These are phyloP conservation scores for Philhelius pedissequus DNA, from an alignment of 2,888 invertebrate species.

Conservation along the genomic window DNA sequence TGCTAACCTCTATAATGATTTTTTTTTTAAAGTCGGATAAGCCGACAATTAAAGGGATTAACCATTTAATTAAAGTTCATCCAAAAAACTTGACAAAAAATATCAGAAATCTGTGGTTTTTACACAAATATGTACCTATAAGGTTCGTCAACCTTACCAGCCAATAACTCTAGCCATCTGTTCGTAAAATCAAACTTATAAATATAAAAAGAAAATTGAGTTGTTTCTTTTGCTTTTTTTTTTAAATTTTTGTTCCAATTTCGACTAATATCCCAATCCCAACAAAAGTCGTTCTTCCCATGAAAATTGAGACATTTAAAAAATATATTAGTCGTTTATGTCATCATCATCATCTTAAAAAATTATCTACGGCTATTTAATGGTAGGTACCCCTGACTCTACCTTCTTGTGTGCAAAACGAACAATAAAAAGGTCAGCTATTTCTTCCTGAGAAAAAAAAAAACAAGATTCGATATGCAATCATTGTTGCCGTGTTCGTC, in stretches of 20 bases:
- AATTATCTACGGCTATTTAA: conserved; percentile 44
- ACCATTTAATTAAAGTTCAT: neutral
- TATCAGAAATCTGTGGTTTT: neutral
- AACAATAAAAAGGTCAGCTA: neutral
- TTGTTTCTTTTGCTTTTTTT: neutral
- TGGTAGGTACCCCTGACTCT: neutral
- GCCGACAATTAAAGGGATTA: too few species aligned
- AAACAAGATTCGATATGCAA: conserved; percentile 2
- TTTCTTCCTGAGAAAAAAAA: neutral
- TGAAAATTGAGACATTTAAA: conserved; percentile 35
- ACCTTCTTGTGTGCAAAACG: neutral
- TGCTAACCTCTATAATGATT: too few species aligned
- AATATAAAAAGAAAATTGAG: too few species aligned
- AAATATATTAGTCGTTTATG: conserved; percentile 3
- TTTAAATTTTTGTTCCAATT: neutral
- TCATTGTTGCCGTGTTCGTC: neutral
- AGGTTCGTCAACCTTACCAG: neutral
- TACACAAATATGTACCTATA: neutral
- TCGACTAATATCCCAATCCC: neutral
- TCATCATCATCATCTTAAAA: conserved; percentile 5
- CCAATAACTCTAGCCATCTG: neutral
- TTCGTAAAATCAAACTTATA: neutral
- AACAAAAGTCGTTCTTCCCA: conserved; percentile 19
- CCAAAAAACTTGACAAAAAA: neutral
- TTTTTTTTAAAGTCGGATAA: too few species aligned